Evolutionary conservation across 2,797 vertebrate genomes (phyloP), one percentile per base, ranked within the genome.

Genomic region (Acridotheres tristis): DNA sequence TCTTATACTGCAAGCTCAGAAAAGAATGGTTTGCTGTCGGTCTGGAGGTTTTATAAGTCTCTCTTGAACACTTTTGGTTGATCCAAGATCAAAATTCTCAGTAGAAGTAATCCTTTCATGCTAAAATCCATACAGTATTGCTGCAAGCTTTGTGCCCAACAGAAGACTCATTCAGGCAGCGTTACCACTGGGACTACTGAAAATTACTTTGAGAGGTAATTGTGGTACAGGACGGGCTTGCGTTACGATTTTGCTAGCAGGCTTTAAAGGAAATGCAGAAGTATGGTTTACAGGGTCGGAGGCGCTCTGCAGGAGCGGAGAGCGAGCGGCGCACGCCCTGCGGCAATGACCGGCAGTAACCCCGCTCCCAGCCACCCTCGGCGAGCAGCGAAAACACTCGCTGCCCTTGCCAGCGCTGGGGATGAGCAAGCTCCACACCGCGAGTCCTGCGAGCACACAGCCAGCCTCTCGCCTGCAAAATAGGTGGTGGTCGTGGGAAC

Each of bases 341-440:
- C 74, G 11, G 82, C 92, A 13, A 26, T 96, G 98, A 91, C 98
- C 97, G 95, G 16, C 72, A 98, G 97, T 98, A 98, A 98, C 97
- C 97, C 97, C 76, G 57, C 68, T 53, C 71, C 8, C 78, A 40
- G 85, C 72, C 68, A 7, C 66, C 36, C 61, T 12, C 55, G 43
- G 59, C 76, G 27, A 17, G 61, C 30, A 15, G 68, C 15, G 13
- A 73, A 93, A 96, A 93, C 92, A 94, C 27, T 62, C 36, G 30
- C 36, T 25, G 19, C 20, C 32, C 29, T 5, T 77, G 93, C 95
- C 95, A 85, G 61, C 42, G 19, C 3, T n/a, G 1, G 45, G 16
- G 79, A 83, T n/a, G 78, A 90, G 73, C 85, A 32, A 93, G 36
- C 42, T 3, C 34, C 3, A 1, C 54, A 8, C 42, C 1, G 18